Evolutionary conservation across 2,113 vertebrate species (phyloP).

Genomic region (Epinephelus moara): DNA sequence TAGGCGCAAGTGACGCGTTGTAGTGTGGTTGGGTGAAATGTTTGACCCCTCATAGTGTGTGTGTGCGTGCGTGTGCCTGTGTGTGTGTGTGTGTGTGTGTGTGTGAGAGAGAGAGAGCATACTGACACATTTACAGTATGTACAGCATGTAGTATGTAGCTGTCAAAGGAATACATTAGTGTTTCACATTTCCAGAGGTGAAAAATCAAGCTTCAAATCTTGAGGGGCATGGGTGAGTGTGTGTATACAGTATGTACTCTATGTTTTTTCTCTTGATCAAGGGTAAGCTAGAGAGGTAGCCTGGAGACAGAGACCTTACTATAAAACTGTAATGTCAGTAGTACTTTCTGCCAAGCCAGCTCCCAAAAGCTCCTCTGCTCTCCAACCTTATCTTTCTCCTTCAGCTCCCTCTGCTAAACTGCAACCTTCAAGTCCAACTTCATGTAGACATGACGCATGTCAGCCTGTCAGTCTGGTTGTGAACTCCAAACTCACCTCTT

Average conservation of each 20-base stretch:
- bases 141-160: constrained; percentile 15
- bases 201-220: constrained; percentile 36
- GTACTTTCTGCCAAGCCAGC: constrained; percentile 37
- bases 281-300: constrained; percentile 8
- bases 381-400: constrained; percentile 12
- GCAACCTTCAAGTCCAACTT: constrained; percentile 19
- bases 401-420: constrained; percentile 13
- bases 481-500: constrained; percentile 50
- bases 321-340: constrained; percentile 52
- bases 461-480: constrained; percentile 40
- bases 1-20: no score
- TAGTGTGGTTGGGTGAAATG: no score
- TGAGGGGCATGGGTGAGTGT: not conserved
- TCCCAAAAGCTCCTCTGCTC: constrained; percentile 36
- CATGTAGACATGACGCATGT: not conserved
- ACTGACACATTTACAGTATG: not conserved
- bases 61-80: no score
- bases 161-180: constrained; percentile 48
- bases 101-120: no score
- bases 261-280: constrained; percentile 9
- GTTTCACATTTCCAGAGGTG: constrained; percentile 47
- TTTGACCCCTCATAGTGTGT: no score
- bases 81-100: no score
- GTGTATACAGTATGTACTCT: not conserved
- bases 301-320: constrained; percentile 16